Evolutionary conservation across 1,140 invertebrate species (phyloP), one percentile per base, ranked within the genome.

Genomic region (Lepidurus arcticus): DNA sequence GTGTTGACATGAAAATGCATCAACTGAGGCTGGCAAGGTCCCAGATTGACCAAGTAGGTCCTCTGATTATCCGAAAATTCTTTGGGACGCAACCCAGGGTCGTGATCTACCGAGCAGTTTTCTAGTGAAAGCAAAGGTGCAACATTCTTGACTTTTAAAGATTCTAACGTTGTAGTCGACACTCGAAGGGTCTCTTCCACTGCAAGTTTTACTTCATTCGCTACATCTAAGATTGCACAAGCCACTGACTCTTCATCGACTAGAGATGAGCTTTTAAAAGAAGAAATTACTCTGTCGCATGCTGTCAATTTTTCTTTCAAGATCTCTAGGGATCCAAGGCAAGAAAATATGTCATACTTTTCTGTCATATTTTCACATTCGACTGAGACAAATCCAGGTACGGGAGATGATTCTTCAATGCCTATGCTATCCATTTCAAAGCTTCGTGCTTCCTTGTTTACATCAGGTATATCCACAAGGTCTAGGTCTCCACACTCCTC

Each of bases 21-120:
- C 11, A 74, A 42, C 11, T 42, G 73, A 21, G 73, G 73, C 42
- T 74, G 73, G 42, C 73, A 42, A 74, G 73, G 73, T 74, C 73
- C 73, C 10, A 7, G 73, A 42, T 74, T 74, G 73, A 74, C 42
- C 11, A 74, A 42, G 73, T 74, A 74, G 10, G 24, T 11, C 21
- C 73, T 74, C 21, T 13, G 73, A 9, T 74, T 74, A 74, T 74
- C 73, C 42, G 73, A 10, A 7, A 74, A 21, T 26, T 26, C 6
- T 74, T 21, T 74, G 73, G 73, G 73, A 42, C 73, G 73, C n/a
- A n/a, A n/a, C n/a, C n/a, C n/a, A n/a, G n/a, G n/a, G n/a, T n/a
- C n/a, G n/a, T n/a, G n/a, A n/a, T n/a, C n/a, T n/a, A n/a, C n/a
- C n/a, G n/a, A n/a, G n/a, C n/a, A n/a, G n/a, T n/a, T n/a, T n/a